A percentile compares a stretch with the other conserved stretches of the same genome.
Evolutionary conservation across 1,140 invertebrate species (phyloP).

Genomic region (Centruroides sculpturatus): DNA sequence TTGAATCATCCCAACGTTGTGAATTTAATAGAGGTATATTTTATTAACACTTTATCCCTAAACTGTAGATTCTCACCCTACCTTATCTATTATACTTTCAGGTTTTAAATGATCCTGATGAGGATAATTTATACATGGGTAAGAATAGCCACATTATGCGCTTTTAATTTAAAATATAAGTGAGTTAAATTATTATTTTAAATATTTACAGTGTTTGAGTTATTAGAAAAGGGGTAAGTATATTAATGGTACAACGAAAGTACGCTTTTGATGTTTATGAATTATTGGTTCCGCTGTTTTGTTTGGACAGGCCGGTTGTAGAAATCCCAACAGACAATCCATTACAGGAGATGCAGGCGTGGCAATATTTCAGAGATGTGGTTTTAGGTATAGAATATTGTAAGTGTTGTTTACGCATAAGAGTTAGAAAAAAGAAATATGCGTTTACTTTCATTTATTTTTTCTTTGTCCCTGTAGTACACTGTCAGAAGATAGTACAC

Average conservation of each 20-base stretch:
- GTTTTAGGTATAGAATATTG: constrained; percentile 90
- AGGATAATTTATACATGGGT: constrained; percentile 87
- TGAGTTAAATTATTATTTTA: background rate
- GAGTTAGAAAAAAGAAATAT: too few species aligned
- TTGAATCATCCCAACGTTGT: constrained; percentile 93
- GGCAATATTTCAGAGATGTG: constrained; percentile 81
- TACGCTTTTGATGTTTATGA: background rate
- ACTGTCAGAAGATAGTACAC: constrained; percentile 94
- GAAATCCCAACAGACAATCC: constrained; percentile 71
- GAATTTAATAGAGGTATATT: constrained; percentile 60
- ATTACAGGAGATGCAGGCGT: constrained; percentile 64
- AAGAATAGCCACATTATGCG: constrained; percentile 14
- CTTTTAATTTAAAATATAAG: too few species aligned
- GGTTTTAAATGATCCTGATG: constrained; percentile 81
- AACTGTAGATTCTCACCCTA: too few species aligned
- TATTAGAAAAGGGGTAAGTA: constrained; percentile 33
- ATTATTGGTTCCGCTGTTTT: background rate
- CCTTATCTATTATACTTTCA: background rate
- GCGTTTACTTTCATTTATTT: too few species aligned
- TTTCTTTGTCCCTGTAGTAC: constrained; percentile 46
- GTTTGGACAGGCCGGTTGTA: constrained; percentile 56
- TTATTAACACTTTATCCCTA: too few species aligned
- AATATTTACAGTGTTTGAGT: background rate
- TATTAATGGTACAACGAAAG: background rate
- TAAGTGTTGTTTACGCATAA: constrained; percentile 39